Percentiles rank a stretch among this genome's conserved stretches.
Conservation (phyloP, 1,140 invertebrate species). For the Drosophila sulfurigaster region DNA sequence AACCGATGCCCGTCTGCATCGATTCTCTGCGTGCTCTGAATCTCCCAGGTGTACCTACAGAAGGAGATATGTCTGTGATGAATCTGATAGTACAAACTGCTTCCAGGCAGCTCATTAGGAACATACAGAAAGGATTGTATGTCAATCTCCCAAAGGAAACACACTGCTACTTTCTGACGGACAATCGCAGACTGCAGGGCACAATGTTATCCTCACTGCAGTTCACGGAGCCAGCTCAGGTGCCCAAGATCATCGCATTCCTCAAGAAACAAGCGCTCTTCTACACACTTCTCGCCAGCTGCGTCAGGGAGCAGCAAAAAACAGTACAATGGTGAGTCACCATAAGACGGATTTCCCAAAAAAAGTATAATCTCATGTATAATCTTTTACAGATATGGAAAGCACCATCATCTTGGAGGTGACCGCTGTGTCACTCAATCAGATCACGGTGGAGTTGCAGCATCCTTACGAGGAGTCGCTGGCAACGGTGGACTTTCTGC, state of each 20-base stretch:
- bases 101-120: conserved; percentile 62
- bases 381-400: conserved; percentile 88
- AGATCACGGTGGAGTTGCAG: conserved; percentile 95
- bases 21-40: conserved; percentile 53
- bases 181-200: conserved; percentile 91
- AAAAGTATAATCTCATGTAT: too few relatives aligned
- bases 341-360: too few relatives aligned
- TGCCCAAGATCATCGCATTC: conserved; percentile 93
- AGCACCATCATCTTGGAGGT: conserved; percentile 95
- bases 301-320: conserved; percentile 92
- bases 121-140: conserved; percentile 82
- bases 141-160: conserved; percentile 95
- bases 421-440: conserved; percentile 94
- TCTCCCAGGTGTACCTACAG: conserved; percentile 31
- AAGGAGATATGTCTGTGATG: conserved; percentile 58
- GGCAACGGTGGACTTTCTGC: conserved; percentile 95
- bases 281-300: conserved; percentile 94
- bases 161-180: conserved; percentile 97
- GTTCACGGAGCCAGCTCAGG: conserved; percentile 97
- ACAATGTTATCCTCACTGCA: conserved; percentile 93
- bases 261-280: conserved; percentile 96
- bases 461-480: conserved; percentile 96
- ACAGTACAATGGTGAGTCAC: conserved; percentile 87
- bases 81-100: conserved; percentile 73
- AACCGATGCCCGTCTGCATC: conserved; percentile 91